Conservation (phyloP, 2,113 vertebrate species). For the Colossoma macropomum region DNA sequence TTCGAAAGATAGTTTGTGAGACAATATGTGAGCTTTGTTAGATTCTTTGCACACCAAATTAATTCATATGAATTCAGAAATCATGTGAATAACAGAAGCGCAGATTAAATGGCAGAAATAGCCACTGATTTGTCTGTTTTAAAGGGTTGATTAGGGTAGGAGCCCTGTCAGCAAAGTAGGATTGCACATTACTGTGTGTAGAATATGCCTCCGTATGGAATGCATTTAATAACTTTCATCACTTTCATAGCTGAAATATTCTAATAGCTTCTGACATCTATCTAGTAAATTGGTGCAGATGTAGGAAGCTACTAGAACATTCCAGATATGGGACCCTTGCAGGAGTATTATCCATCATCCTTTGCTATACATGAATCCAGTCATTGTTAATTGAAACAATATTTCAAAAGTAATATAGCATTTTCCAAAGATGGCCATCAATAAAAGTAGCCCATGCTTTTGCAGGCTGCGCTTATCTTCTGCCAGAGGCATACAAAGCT, state of each 20-base stretch:
- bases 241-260: constrained; percentile 5
- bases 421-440: background rate
- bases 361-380: background rate
- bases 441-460: background rate
- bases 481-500: background rate
- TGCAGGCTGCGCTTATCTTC: background rate
- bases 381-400: constrained; percentile 35
- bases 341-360: background rate
- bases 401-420: constrained; percentile 47
- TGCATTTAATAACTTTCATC: background rate
- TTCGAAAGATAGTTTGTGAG: no score
- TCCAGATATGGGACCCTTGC: background rate
- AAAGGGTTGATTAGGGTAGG: no score
- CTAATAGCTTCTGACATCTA: constrained; percentile 1
- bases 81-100: no score
- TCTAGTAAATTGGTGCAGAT: background rate
- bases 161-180: background rate
- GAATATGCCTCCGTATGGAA: background rate
- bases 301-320: no score
- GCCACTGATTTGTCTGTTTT: no score
- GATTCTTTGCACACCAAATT: no score
- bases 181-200: background rate
- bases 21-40: no score
- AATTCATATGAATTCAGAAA: no score
- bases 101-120: no score